These are phyloP conservation scores for Lasaia peninsularis DNA, from an alignment of 1,140 invertebrate species.

Conservation along the genomic window DNA sequence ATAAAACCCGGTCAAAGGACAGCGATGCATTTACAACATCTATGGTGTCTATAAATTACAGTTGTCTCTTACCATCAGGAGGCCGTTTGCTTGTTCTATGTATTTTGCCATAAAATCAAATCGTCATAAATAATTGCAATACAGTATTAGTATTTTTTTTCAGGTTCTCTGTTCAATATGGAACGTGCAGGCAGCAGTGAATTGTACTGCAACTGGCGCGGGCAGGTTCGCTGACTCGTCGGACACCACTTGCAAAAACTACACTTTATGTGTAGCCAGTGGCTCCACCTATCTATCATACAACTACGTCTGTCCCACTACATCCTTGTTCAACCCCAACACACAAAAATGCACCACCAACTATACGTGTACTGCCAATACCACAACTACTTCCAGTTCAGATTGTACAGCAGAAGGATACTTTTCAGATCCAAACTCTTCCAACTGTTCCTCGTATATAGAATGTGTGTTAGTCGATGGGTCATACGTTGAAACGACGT, in stretches of 20 bases:
- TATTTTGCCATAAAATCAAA: too few relatives aligned
- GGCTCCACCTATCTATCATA: constrained; percentile 32
- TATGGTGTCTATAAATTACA: too few relatives aligned
- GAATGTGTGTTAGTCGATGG: constrained; percentile 37
- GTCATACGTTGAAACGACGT: constrained; percentile 28
- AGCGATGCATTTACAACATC: too few relatives aligned
- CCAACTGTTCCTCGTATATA: constrained; percentile 40
- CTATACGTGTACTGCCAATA: constrained; percentile 31
- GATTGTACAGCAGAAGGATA: constrained; percentile 42
- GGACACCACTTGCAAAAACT: constrained; percentile 46
- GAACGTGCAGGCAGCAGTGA: constrained; percentile 33
- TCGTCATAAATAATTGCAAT: too few relatives aligned
- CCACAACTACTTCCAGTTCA: constrained; percentile 25
- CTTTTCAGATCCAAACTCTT: constrained; percentile 32
- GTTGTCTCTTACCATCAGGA: too few relatives aligned
- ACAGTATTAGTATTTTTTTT: too few relatives aligned
- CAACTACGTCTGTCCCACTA: constrained; percentile 50
- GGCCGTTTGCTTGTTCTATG: too few relatives aligned
- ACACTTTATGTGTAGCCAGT: constrained; percentile 40
- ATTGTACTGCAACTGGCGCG: constrained; percentile 37
- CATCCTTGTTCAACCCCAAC: constrained; percentile 32
- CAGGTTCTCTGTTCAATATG: constrained; percentile 37
- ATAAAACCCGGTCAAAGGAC: too few relatives aligned
- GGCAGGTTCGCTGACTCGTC: constrained; percentile 39
- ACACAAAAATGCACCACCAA: constrained; percentile 14